Evolutionary conservation across 2,113 vertebrate species (phyloP).

Genomic region (Myiozetetes cayanensis): DNA sequence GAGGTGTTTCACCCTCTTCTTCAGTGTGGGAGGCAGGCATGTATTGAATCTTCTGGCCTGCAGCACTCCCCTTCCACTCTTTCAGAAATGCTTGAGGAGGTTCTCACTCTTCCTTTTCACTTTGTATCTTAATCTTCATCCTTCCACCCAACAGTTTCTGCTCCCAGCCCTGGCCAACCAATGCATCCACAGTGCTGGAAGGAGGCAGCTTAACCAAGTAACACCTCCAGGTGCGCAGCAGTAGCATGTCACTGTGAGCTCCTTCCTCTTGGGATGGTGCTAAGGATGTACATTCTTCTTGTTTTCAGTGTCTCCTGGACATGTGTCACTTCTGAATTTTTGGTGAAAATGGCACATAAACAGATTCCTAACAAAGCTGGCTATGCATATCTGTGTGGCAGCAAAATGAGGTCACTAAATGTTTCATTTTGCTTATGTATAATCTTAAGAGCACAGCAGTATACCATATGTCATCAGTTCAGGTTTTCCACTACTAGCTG

Average conservation of each 20-base stretch:
- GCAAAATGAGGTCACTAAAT: background rate
- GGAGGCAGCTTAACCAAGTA: background rate
- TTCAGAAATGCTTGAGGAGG: background rate
- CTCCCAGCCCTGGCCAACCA: background rate
- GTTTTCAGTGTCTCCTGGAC: background rate
- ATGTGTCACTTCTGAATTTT: background rate
- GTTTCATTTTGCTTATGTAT: background rate
- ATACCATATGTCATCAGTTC: background rate
- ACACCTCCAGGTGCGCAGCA: background rate
- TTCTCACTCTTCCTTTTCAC: background rate
- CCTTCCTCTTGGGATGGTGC: background rate
- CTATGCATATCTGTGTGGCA: background rate
- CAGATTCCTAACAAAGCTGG: background rate
- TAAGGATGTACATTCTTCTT: background rate
- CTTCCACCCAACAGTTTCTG: background rate
- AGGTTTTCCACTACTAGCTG: background rate
- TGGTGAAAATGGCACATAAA: background rate
- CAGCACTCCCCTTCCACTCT: background rate
- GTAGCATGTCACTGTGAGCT: background rate
- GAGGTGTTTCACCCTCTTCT: background rate
- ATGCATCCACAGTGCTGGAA: background rate
- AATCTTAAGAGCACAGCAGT: background rate
- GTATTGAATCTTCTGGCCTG: background rate
- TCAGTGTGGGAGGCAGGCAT: too few species aligned
- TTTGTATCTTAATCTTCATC: background rate